phyloP scores from a whole-genome alignment of 2,797 vertebrate species.

The Oreochromis grahami region DNA sequence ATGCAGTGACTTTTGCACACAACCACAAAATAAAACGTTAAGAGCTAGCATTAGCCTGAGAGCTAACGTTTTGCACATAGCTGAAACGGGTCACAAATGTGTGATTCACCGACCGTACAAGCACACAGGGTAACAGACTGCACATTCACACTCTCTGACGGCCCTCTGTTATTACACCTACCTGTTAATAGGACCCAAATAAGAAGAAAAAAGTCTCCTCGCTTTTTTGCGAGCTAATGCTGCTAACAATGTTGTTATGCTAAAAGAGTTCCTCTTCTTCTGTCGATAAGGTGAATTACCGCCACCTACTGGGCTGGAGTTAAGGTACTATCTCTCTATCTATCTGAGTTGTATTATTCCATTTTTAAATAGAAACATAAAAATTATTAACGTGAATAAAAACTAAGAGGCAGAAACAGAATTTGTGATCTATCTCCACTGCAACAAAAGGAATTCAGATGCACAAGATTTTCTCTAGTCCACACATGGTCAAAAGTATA shows the following conservation, averaged over 20 bases:
- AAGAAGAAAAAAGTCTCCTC: constrained; percentile 43
- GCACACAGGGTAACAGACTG: fast-evolving
- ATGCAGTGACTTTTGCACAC: fast-evolving
- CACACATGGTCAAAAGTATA: background rate
- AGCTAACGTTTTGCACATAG: background rate
- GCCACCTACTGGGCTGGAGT: background rate
- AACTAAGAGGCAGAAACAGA: background rate
- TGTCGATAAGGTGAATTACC: background rate
- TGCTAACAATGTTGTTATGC: background rate
- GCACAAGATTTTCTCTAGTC: background rate
- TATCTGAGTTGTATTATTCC: fast-evolving
- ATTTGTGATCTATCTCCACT: background rate
- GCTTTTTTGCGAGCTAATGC: constrained; percentile 1
- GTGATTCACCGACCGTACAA: fast-evolving
- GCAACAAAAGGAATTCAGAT: fast-evolving
- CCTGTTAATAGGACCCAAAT: constrained; percentile 63
- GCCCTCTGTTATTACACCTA: background rate
- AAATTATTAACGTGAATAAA: background rate
- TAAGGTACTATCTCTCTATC: background rate
- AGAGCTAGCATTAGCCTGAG: background rate
- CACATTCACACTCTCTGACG: fast-evolving
- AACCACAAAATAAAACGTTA: background rate
- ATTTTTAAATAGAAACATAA: background rate
- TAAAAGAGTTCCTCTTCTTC: background rate
- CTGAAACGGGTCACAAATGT: fast-evolving